Evolutionary conservation across 1,140 invertebrate genomes (phyloP).

Genomic region (Lasioglossum albipes): DNA sequence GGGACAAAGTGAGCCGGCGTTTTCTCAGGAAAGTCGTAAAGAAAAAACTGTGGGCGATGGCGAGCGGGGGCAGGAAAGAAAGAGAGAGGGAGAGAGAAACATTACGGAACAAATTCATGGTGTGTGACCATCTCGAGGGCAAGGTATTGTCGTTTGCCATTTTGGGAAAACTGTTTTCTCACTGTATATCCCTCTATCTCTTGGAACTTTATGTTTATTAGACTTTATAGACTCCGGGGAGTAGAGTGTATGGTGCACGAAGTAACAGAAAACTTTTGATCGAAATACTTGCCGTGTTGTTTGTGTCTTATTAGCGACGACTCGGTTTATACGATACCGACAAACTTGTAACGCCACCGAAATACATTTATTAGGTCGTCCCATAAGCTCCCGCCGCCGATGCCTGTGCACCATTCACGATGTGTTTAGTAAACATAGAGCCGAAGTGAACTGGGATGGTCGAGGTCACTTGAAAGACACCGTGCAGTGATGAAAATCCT

Average conservation of each 20-base stretch:
- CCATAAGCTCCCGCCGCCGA: too few relatives aligned
- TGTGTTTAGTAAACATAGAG: too few relatives aligned
- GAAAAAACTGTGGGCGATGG: background rate
- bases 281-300: background rate
- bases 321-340: too few relatives aligned
- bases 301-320: background rate
- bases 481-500: too few relatives aligned
- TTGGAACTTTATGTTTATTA: background rate
- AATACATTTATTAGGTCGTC: too few relatives aligned
- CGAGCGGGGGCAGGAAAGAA: too few relatives aligned
- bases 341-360: too few relatives aligned
- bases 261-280: background rate
- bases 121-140: background rate
- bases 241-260: background rate
- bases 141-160: conserved; percentile 9
- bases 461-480: too few relatives aligned
- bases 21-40: background rate
- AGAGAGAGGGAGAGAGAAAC: too few relatives aligned
- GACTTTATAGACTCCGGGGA: background rate
- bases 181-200: background rate
- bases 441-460: too few relatives aligned
- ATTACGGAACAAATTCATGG: conserved; percentile 9
- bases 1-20: background rate
- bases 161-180: conserved; percentile 1
- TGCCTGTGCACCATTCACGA: too few relatives aligned